Conservation (phyloP, 1,140 invertebrate genomes). For the Portunus trituberculatus region DNA sequence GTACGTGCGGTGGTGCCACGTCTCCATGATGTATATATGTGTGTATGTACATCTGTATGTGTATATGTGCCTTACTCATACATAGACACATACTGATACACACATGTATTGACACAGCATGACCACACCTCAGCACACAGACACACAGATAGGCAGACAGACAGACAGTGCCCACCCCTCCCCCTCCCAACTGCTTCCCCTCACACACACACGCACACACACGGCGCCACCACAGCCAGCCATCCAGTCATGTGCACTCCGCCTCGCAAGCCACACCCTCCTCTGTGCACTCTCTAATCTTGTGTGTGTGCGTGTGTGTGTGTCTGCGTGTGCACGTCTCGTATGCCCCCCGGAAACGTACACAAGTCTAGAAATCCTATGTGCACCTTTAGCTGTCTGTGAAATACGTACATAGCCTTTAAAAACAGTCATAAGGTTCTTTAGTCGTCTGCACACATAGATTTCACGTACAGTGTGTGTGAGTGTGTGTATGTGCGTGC, state of each 20-base stretch:
- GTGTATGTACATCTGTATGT: constrained; percentile 9
- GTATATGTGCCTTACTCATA: not conserved
- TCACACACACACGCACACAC: not conserved
- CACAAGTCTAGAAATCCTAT: not conserved
- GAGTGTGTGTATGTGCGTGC: not conserved
- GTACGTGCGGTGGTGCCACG: not conserved
- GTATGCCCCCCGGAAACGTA: not conserved
- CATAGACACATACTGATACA: not conserved
- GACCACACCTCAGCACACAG: not conserved
- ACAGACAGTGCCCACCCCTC: not conserved
- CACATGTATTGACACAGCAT: not conserved
- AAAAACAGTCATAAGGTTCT: no score
- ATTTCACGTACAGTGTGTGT: not conserved
- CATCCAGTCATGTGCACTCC: not conserved
- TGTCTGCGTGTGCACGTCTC: not conserved
- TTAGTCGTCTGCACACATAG: not conserved
- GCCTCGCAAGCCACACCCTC: not conserved
- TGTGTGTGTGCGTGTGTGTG: not conserved
- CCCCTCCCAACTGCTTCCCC: not conserved
- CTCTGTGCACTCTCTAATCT: not conserved
- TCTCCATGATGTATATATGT: not conserved
- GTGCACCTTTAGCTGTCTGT: no score
- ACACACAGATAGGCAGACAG: not conserved
- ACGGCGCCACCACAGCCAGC: not conserved
- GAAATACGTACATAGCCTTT: no score